These are phyloP conservation scores for Peromyscus eremicus DNA, from an alignment of 2,797 vertebrate species.

Conservation along the genomic window DNA sequence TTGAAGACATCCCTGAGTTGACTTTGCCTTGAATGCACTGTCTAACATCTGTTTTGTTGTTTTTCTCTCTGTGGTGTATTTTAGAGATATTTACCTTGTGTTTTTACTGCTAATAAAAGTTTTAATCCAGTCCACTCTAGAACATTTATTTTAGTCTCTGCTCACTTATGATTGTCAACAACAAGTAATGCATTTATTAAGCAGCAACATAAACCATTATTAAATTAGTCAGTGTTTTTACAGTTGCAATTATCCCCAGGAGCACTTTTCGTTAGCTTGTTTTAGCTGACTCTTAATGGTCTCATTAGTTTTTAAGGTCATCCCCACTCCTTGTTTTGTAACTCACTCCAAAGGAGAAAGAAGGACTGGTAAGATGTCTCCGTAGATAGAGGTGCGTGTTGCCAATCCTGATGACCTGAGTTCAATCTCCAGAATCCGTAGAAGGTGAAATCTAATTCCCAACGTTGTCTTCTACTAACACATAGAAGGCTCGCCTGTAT, in stretches of 20 bases:
- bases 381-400: background rate
- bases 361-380: background rate
- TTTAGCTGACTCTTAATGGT: conserved; percentile 59
- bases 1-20: background rate
- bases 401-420: background rate
- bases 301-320: conserved; percentile 63
- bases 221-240: conserved; percentile 59
- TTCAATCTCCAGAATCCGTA: background rate
- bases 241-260: conserved; percentile 48
- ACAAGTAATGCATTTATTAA: conserved; percentile 64
- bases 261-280: background rate
- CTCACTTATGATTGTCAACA: conserved; percentile 36
- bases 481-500: background rate
- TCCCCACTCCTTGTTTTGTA: conserved; percentile 55
- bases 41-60: background rate
- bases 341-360: conserved; percentile 43
- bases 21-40: background rate
- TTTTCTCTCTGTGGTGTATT: conserved; percentile 20
- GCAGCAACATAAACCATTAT: conserved; percentile 10
- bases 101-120: conserved; percentile 18
- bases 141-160: conserved; percentile 31
- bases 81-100: conserved; percentile 31
- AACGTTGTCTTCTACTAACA: background rate
- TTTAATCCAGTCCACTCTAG: conserved; percentile 45
- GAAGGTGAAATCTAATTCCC: background rate